phyloP scores from a whole-genome alignment of 2,888 invertebrate genomes.

The Diaprepes abbreviatus region DNA sequence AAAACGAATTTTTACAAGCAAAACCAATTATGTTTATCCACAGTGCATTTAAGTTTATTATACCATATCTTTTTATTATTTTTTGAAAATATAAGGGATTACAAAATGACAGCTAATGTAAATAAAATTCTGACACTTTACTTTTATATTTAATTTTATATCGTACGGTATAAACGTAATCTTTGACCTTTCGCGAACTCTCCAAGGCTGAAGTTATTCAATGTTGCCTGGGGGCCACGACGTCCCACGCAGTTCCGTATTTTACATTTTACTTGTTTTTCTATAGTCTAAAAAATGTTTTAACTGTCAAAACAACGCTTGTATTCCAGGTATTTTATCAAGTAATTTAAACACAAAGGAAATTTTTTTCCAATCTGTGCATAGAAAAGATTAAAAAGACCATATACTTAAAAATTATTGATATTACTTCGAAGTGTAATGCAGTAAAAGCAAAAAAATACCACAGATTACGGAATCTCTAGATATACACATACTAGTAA shows the following conservation, averaged over 20 bases:
- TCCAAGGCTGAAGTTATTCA: conserved; percentile 24
- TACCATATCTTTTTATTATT: neutral
- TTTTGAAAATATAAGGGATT: neutral
- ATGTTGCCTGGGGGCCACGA: conserved; percentile 12
- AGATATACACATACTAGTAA: no score
- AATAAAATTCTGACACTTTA: conserved; percentile 21
- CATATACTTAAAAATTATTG: no score
- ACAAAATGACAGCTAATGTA: neutral
- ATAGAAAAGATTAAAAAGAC: no score
- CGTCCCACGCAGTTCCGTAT: conserved; percentile 19
- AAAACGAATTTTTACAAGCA: neutral
- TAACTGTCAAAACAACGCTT: neutral
- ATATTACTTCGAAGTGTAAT: no score
- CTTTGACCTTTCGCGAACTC: conserved; percentile 30
- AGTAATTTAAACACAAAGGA: no score
- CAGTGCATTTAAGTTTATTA: neutral
- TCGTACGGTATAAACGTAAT: conserved; percentile 25
- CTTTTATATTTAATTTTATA: conserved; percentile 28
- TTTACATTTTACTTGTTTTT: conserved; percentile 13
- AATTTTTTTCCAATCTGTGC: no score
- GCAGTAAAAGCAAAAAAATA: no score
- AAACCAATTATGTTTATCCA: neutral
- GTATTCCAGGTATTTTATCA: neutral
- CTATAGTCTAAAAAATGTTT: neutral
- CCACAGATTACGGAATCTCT: no score